Base-by-base conservation (phyloP, 2,113 vertebrate genomes). In the Choloepus hoffmanni region DNA sequence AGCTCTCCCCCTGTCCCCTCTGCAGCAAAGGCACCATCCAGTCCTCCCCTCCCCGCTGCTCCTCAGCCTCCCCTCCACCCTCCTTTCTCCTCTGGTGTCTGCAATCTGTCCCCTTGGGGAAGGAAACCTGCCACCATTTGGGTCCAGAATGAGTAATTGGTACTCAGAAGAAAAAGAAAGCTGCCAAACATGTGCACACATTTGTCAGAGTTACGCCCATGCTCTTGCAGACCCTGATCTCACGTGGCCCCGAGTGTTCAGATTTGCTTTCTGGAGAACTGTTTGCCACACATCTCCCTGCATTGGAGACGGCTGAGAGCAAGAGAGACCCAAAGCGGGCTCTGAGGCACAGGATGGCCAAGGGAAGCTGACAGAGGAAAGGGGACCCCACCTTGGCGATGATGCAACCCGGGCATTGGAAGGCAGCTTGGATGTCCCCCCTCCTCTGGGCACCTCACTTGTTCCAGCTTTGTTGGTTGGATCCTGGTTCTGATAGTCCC, bases 141-240 rank as follows among this genome's bases (percentile, higher is more conserved):
- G 78, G 62, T 45, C 68, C 28, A 2, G 70, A 55, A 50, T 96
- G 89, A 97, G 74, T 83, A 90, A 89, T 10, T 70, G 73, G 50
- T 91, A 78, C 88, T 89, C 30, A 33, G 91, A 70, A 95, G 89
- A 70, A 83, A 94, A 92, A 95, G 36, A 78, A 81, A 65, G 72
- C 78, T 60, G 55, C 81, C 19, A 77, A 82, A 18, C n/a, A 7
- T 40, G 83, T 82, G 53, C 48, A 26, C 84, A 58, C 8, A 10
- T 63, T 89, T 45, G 72, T 68, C 74, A 87, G 87, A n/a, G 45
- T 19, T 26, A 43, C 0, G 2, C 3, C 7, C 6, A 7, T 82
- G 16, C 73, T 83, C 78, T 77, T 65, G 36, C 43, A 40, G 60
- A 65, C 30, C 24, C 19, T 15, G 60, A 23, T 30, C 84, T 63